Conservation (phyloP, 2,113 vertebrate species). For the Atractosteus spatula region DNA sequence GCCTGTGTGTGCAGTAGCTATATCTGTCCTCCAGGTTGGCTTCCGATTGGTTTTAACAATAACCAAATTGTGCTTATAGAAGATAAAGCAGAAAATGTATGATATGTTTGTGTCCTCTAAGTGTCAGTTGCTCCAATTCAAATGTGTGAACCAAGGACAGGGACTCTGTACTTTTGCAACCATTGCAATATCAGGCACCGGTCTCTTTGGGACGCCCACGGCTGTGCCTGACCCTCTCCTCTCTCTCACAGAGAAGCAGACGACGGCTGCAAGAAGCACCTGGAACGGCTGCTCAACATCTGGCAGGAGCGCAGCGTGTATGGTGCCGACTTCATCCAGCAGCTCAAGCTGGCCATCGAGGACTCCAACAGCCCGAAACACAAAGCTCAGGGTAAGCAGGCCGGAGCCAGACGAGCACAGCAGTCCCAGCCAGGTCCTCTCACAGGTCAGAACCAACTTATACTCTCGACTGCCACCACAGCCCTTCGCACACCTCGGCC, state of each 20-base stretch:
- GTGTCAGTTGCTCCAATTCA: too few relatives aligned
- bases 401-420: conserved; percentile 12
- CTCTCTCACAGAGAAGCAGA: conserved; percentile 79
- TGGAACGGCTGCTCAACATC: conserved; percentile 94
- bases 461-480: neutral
- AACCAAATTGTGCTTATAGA: too few relatives aligned
- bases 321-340: conserved; percentile 91
- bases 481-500: too few relatives aligned
- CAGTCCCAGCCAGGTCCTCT: neutral
- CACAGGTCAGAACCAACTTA: neutral
- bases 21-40: too few relatives aligned
- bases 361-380: conserved; percentile 86
- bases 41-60: too few relatives aligned
- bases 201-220: too few relatives aligned
- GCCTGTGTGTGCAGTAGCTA: too few relatives aligned
- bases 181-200: too few relatives aligned
- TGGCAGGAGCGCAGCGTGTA: conserved; percentile 96
- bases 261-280: conserved; percentile 87
- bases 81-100: too few relatives aligned
- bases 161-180: too few relatives aligned
- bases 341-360: conserved; percentile 91
- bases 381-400: conserved; percentile 73
- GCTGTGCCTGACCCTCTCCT: neutral
- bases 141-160: too few relatives aligned
- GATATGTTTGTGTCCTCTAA: too few relatives aligned